A percentile compares a stretch with the other conserved stretches of the same genome.
Conservation (phyloP, 2,113 vertebrate genomes). For the Corythornis vintsioides region DNA sequence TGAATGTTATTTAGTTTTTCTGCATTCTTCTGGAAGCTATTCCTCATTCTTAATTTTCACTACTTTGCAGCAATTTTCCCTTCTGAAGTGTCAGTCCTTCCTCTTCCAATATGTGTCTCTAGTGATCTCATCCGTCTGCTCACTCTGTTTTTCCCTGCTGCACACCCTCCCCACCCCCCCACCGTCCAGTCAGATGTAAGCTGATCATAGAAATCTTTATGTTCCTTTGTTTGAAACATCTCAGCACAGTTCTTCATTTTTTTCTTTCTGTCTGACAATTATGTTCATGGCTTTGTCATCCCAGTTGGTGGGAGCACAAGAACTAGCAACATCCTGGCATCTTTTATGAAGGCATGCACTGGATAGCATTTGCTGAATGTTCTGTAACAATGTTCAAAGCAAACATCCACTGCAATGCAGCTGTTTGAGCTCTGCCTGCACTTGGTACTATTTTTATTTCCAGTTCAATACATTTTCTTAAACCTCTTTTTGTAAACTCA, state of each 20-base stretch:
- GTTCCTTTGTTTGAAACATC: not conserved
- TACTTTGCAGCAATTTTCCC: not conserved
- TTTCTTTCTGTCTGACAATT: conserved; percentile 42
- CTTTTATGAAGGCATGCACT: not conserved
- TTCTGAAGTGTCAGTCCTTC: not conserved
- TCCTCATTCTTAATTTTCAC: not conserved
- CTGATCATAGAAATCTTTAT: conserved; percentile 12
- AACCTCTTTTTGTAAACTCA: conserved; percentile 27
- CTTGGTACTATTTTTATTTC: conserved; percentile 49
- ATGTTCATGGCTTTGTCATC: conserved; percentile 32
- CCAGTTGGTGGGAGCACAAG: conserved; percentile 35
- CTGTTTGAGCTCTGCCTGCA: conserved; percentile 54
- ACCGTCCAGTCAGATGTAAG: not conserved
- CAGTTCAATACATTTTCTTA: conserved; percentile 49
- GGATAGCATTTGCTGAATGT: conserved; percentile 16
- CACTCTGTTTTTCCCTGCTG: not conserved
- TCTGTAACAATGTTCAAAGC: conserved; percentile 48
- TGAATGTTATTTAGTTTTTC: not conserved
- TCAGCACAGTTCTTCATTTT: not conserved
- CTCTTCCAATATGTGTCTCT: not conserved
- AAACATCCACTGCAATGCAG: conserved; percentile 69
- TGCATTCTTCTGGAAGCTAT: not conserved
- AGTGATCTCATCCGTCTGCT: not conserved
- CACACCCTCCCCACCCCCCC: not conserved
- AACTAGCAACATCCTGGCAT: conserved; percentile 18